Evolutionary conservation across 2,797 vertebrate genomes (phyloP).

Genomic region (Manis pentadactyla): DNA sequence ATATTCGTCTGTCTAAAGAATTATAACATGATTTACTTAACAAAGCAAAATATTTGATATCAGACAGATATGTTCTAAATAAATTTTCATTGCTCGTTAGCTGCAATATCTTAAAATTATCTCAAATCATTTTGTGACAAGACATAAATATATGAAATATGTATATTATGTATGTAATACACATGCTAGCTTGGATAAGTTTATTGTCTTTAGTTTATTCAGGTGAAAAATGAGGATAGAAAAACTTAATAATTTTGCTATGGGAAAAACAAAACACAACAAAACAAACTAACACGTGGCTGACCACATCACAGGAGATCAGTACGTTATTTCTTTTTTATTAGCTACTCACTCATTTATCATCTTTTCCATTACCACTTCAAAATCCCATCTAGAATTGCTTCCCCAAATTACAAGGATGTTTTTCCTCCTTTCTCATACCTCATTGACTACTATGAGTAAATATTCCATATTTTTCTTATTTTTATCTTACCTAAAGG

Average conservation of each 20-base stretch:
- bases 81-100: background rate
- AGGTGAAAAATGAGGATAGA: background rate
- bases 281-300: background rate
- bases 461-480: background rate
- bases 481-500: background rate
- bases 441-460: background rate
- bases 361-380: background rate
- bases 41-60: background rate
- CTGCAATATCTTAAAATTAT: background rate
- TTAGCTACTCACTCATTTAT: background rate
- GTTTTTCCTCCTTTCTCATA: background rate
- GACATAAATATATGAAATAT: background rate
- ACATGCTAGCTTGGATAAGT: background rate
- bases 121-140: background rate
- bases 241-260: background rate
- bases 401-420: background rate
- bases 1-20: background rate
- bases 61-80: background rate
- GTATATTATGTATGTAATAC: background rate
- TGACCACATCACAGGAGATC: background rate
- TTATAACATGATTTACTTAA: background rate
- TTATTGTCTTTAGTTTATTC: background rate
- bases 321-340: background rate
- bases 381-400: background rate
- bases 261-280: background rate